phyloP scores from a whole-genome alignment of 2,797 vertebrate genomes.

The Tympanoctomys barrerae region DNA sequence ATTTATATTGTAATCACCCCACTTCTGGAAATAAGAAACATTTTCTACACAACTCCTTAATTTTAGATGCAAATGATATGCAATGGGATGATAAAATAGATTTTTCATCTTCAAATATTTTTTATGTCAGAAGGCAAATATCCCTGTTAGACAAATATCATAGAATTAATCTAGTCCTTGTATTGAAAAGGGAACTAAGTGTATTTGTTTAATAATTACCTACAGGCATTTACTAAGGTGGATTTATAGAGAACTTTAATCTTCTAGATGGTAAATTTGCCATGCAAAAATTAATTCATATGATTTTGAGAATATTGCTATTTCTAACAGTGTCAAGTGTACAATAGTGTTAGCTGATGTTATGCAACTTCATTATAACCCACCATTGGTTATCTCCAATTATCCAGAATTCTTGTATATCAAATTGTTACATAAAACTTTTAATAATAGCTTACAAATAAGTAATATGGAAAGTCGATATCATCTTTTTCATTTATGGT shows the following conservation, averaged over 20 bases:
- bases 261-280: not conserved
- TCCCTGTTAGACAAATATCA: not conserved
- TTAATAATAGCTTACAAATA: slow-evolving; percentile 41
- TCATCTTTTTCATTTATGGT: not conserved
- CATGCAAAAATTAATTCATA: not conserved
- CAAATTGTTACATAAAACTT: slow-evolving; percentile 52
- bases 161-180: not conserved
- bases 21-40: not conserved
- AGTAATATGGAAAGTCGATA: not conserved
- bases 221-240: not conserved
- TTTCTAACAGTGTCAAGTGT: slow-evolving; percentile 2
- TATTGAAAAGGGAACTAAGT: not conserved
- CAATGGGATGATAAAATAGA: not conserved
- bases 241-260: not conserved
- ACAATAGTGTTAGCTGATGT: not conserved
- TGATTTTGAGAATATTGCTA: not conserved
- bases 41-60: not conserved
- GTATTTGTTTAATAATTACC: not conserved
- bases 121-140: not conserved
- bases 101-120: not conserved
- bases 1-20: not conserved
- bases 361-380: not conserved
- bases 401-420: slow-evolving; percentile 52
- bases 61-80: not conserved
- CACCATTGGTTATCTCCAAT: slow-evolving; percentile 48